Percentiles rank a stretch among this genome's conserved stretches.
Conservation (phyloP, 2,113 vertebrate species). For the Cacatua alba region DNA sequence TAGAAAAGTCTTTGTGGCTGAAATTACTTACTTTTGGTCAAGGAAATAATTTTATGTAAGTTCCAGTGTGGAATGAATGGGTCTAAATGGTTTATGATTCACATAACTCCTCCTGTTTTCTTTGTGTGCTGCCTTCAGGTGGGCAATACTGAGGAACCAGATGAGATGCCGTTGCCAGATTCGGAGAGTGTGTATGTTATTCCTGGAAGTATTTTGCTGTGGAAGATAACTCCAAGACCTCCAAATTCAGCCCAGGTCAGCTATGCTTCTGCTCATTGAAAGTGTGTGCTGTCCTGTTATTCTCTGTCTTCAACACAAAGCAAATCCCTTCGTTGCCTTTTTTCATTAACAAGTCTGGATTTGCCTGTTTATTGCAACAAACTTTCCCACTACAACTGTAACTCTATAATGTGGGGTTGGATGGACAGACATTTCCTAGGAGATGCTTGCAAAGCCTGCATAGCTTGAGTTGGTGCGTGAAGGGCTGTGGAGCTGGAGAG, state of each 20-base stretch:
- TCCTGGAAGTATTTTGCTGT: conserved; percentile 91
- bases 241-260: conserved; percentile 91
- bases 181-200: conserved; percentile 91
- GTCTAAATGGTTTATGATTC: neutral
- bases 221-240: conserved; percentile 94
- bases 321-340: neutral
- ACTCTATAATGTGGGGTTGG: neutral
- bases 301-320: neutral
- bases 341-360: neutral
- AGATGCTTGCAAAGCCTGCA: neutral
- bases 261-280: neutral
- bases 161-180: conserved; percentile 92
- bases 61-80: neutral
- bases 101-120: neutral
- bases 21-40: neutral
- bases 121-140: conserved; percentile 61
- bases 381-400: neutral
- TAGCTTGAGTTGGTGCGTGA: neutral
- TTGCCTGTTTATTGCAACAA: neutral
- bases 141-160: conserved; percentile 85
- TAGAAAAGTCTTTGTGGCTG: neutral
- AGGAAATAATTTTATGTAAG: neutral
- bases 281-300: neutral
- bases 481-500: neutral
- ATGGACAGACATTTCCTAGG: neutral